A percentile compares a stretch with the other conserved stretches of the same genome.
Conservation (phyloP, 2,888 invertebrate genomes). For the Myopa testacea region DNA sequence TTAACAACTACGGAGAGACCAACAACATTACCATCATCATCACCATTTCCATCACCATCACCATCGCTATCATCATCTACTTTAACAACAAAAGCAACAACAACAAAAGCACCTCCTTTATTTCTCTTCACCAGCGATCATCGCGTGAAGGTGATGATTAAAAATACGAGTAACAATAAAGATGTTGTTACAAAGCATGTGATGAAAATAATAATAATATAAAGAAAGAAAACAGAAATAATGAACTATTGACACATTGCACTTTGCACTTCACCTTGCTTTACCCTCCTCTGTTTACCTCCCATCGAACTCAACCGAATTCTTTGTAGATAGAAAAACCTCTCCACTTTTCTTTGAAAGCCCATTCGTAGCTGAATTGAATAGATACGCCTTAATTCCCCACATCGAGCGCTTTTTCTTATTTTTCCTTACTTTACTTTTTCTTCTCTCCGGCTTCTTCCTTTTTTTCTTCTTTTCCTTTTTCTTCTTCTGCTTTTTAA, state of each 20-base stretch:
- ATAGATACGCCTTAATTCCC: too few species aligned
- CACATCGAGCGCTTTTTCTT: too few species aligned
- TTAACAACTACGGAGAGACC: slow-evolving; percentile 30
- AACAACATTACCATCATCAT: slow-evolving; percentile 18
- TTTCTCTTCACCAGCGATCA: slow-evolving; percentile 10
- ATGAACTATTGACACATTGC: background rate
- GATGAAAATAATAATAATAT: slow-evolving; percentile 14
- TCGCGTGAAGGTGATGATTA: slow-evolving; percentile 35
- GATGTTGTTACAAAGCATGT: slow-evolving; percentile 37
- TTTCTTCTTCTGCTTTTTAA: background rate
- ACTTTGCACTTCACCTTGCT: slow-evolving; percentile 25
- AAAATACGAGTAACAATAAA: background rate
- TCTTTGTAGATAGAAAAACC: too few species aligned
- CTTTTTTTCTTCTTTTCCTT: too few species aligned
- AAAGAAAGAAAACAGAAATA: slow-evolving; percentile 5
- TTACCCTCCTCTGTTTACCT: background rate
- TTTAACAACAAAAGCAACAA: slow-evolving; percentile 31
- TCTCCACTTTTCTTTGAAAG: too few species aligned
- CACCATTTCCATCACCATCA: slow-evolving; percentile 28
- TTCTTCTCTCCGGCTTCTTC: too few species aligned
- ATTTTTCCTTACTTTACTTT: too few species aligned
- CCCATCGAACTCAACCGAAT: too few species aligned
- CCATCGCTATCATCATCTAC: slow-evolving; percentile 3
- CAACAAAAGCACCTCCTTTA: slow-evolving; percentile 21
- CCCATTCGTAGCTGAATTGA: too few species aligned